Base-by-base conservation (phyloP, 2,888 invertebrate genomes). In the Drosophila histrio region DNA sequence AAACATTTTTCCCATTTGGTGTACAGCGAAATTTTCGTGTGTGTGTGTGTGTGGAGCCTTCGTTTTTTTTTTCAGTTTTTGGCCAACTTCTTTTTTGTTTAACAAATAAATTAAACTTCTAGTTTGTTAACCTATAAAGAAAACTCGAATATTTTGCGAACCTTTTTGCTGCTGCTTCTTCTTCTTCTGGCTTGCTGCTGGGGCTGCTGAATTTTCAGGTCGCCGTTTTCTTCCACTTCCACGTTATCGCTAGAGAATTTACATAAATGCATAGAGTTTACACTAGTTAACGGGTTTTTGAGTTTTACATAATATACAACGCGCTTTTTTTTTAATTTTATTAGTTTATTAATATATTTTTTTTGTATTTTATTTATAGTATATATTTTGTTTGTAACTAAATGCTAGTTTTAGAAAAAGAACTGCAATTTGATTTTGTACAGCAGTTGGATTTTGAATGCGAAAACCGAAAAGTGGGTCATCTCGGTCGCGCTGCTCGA, bases 391-490 rank as follows among this genome's bases (percentile, higher is more conserved):
- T 22, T 15, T 56, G 56, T 30, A 68, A 77, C 79, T 86, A 76
- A 79, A 66, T 72, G 34, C 67, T 79, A 84, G 77, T 75, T 79
- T 78, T 78, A 66, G 85, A 86, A 85, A 89, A 85, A 81, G 83
- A 53, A 53, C 82, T 64, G 62, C 57, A 71, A 65, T 34, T 53
- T 39, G 6, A 28, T 86, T 69, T 79, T 77, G 52, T 88, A 62
- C 63, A 86, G 88, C 86, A 86, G 81, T 89, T 85, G 79, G 79
- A 79, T 77, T 83, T 71, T 80, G 82, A 87, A 81, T 91, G 90
- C 89, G 91, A 90, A 91, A 90, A 90, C 89, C 89, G 83, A 90
- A 90, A 90, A 90, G 81, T 90, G 90, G 91, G 90, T 90, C 90
- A 90, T 89, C 88, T 90, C 90, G 89, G 88, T 90, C 90, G 90